These are phyloP conservation scores for Sporophila hypoxantha DNA, from an alignment of 2,113 vertebrate species.

Conservation along the genomic window DNA sequence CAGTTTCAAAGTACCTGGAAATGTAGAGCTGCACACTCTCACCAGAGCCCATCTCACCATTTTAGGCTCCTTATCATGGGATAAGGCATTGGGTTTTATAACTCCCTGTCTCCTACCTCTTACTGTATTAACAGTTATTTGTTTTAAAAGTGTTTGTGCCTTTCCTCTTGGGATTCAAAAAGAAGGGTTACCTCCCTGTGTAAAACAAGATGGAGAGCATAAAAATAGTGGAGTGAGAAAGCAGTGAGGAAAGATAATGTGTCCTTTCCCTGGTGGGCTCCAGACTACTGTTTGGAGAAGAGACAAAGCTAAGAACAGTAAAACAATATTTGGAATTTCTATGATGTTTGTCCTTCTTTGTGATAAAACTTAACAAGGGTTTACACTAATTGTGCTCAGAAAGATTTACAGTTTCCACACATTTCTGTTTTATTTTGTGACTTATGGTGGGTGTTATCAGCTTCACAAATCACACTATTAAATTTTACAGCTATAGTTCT, in stretches of 20 bases:
- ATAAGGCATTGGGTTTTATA: background rate
- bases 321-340: background rate
- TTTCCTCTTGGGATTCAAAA: background rate
- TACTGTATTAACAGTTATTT: background rate
- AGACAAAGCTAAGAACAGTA: background rate
- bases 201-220: background rate
- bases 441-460: background rate
- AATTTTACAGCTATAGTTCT: background rate
- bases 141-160: background rate
- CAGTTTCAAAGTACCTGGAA: background rate
- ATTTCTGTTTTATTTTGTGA: background rate
- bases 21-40: fast-evolving
- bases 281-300: background rate
- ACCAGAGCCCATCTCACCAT: background rate
- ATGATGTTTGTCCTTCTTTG: background rate
- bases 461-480: background rate
- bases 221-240: background rate
- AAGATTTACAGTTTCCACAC: background rate
- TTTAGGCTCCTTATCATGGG: fast-evolving
- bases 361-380: background rate
- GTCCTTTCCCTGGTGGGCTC: background rate
- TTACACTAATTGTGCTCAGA: background rate
- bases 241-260: background rate
- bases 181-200: background rate
- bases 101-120: background rate